Percentiles rank a stretch among this genome's conserved stretches.
Conservation (phyloP, 2,888 invertebrate species). For the Netelia virgata region DNA sequence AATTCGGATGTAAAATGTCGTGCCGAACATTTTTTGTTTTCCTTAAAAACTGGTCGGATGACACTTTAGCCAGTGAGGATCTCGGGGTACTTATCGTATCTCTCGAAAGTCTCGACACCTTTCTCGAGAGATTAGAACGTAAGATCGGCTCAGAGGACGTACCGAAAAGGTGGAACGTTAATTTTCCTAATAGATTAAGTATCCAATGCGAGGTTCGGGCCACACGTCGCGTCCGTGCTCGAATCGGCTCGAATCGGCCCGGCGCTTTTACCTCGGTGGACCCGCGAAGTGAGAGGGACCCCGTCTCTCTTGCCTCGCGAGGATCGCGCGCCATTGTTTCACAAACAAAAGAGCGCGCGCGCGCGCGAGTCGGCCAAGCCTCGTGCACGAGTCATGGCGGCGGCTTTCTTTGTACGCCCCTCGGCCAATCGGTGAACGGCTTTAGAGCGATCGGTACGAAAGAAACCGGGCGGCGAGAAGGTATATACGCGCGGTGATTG, state of each 20-base stretch:
- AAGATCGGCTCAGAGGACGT: slow-evolving; percentile 45
- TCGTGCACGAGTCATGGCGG: slow-evolving; percentile 83
- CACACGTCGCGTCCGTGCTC: slow-evolving; percentile 42
- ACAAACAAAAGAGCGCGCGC: slow-evolving; percentile 82
- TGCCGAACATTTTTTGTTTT: neutral
- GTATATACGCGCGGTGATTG: slow-evolving; percentile 78
- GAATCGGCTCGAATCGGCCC: slow-evolving; percentile 74
- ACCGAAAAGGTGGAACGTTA: slow-evolving; percentile 71
- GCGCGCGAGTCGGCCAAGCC: slow-evolving; percentile 73
- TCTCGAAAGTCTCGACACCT: slow-evolving; percentile 11
- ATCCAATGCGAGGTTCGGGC: slow-evolving; percentile 67
- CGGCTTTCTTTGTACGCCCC: slow-evolving; percentile 84
- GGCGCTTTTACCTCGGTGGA: slow-evolving; percentile 74
- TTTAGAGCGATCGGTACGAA: slow-evolving; percentile 80
- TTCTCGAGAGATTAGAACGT: slow-evolving; percentile 50
- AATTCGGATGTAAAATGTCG: neutral
- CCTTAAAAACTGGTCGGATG: neutral
- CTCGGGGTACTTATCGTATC: slow-evolving; percentile 39
- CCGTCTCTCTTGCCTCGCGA: slow-evolving; percentile 26
- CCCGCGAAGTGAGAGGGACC: slow-evolving; percentile 81
- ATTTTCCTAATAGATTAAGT: slow-evolving; percentile 84
- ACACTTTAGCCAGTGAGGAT: neutral
- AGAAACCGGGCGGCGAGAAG: slow-evolving; percentile 74
- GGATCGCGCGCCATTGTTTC: slow-evolving; percentile 82
- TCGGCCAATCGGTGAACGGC: slow-evolving; percentile 80